These are phyloP conservation scores for Drosophila pseudoananassae DNA, from an alignment of 1,140 invertebrate genomes.

Conservation along the genomic window DNA sequence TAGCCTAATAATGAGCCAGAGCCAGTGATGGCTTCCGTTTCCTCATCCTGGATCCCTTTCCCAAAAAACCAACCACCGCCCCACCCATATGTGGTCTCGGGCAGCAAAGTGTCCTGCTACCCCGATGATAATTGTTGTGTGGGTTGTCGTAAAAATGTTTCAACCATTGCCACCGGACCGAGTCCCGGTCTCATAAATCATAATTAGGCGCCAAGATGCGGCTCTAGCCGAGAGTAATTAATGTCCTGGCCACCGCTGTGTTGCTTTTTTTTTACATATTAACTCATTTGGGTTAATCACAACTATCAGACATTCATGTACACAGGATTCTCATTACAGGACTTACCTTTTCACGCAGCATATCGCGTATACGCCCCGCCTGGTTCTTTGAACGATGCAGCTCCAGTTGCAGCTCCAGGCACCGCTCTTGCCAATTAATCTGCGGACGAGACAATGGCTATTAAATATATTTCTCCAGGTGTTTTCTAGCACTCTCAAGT, in stretches of 20 bases:
- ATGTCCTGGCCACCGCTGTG: constrained; percentile 53
- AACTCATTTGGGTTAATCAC: constrained; percentile 72
- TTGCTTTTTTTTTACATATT: constrained; percentile 51
- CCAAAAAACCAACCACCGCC: constrained; percentile 1
- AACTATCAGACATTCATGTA: constrained; percentile 28
- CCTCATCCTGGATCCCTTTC: neutral
- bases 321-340: neutral
- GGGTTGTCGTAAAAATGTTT: constrained; percentile 73
- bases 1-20: constrained; percentile 66
- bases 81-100: constrained; percentile 23
- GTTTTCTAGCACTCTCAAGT: neutral
- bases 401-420: constrained; percentile 92
- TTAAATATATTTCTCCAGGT: too few relatives aligned
- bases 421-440: constrained; percentile 92
- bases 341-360: constrained; percentile 93
- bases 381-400: constrained; percentile 92
- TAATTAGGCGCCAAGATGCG: constrained; percentile 72
- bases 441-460: constrained; percentile 6
- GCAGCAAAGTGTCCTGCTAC: constrained; percentile 6
- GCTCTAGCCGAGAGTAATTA: constrained; percentile 52
- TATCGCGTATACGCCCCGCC: constrained; percentile 92
- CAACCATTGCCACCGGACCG: constrained; percentile 39
- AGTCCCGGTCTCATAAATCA: constrained; percentile 61
- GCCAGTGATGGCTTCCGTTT: neutral
- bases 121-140: constrained; percentile 58